Conservation (phyloP, 2,797 vertebrate species). For the Peromyscus attwateri region DNA sequence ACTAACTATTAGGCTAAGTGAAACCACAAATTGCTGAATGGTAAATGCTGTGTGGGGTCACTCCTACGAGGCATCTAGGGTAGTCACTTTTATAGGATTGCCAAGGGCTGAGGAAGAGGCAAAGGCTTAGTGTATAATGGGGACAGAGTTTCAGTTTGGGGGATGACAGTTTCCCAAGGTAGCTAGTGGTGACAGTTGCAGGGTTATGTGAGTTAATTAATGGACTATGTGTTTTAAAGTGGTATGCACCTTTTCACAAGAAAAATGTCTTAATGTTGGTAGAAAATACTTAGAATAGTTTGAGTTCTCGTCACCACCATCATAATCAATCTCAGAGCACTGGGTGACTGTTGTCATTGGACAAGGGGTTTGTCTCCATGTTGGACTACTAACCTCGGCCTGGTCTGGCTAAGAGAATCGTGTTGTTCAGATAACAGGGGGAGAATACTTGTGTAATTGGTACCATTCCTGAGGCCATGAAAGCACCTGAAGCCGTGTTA, state of each 20-base stretch:
- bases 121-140: not conserved
- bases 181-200: too few relatives aligned
- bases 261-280: not conserved
- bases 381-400: too few relatives aligned
- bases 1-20: not conserved
- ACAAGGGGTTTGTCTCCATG: not conserved
- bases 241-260: not conserved
- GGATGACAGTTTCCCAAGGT: not conserved
- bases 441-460: not conserved
- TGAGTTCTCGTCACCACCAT: not conserved
- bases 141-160: not conserved
- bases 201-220: too few relatives aligned
- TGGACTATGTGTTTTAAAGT: not conserved
- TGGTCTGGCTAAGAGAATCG: not conserved
- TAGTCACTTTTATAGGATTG: not conserved
- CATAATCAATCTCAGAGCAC: too few relatives aligned
- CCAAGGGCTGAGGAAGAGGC: not conserved
- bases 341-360: accelerated
- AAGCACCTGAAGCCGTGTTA: not conserved
- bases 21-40: not conserved
- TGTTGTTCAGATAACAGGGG: not conserved
- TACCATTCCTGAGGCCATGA: not conserved
- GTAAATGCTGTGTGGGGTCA: not conserved
- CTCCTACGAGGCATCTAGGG: too few relatives aligned
- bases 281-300: not conserved